phyloP scores from a whole-genome alignment of 2,797 vertebrate genomes.

The Gadopsis bispinosus region DNA sequence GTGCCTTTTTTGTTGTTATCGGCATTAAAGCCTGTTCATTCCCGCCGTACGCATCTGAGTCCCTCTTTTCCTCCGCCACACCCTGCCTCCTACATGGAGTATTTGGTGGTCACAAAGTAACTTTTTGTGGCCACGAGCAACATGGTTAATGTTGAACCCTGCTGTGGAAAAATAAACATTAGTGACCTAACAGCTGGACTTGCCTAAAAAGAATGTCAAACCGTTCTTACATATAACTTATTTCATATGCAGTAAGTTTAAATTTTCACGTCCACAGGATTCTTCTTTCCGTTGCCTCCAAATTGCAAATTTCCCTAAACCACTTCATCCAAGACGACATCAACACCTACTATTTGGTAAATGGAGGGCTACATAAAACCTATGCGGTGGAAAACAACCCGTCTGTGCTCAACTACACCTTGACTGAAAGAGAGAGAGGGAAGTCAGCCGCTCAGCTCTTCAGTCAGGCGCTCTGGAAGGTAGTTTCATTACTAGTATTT shows the following conservation, averaged over 20 bases:
- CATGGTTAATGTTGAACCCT: too few relatives aligned
- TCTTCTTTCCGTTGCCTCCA: slow-evolving; percentile 73
- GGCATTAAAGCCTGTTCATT: too few relatives aligned
- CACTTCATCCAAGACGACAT: slow-evolving; percentile 81
- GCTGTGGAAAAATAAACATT: too few relatives aligned
- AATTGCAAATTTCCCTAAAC: slow-evolving; percentile 80
- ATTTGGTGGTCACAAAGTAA: too few relatives aligned
- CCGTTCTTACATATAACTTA: not conserved
- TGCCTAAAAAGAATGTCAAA: not conserved
- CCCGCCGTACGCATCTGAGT: too few relatives aligned
- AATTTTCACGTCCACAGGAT: slow-evolving; percentile 81
- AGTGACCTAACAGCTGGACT: too few relatives aligned
- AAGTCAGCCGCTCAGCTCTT: slow-evolving; percentile 81
- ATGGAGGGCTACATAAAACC: slow-evolving; percentile 74
- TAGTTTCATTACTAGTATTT: not conserved
- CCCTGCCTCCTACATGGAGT: too few relatives aligned
- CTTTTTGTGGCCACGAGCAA: too few relatives aligned
- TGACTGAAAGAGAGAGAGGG: slow-evolving; percentile 79
- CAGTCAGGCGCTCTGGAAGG: slow-evolving; percentile 81
- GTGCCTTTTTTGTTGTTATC: too few relatives aligned
- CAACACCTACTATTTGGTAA: slow-evolving; percentile 88
- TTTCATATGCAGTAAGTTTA: not conserved
- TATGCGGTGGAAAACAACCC: slow-evolving; percentile 82
- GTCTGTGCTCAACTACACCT: slow-evolving; percentile 81
- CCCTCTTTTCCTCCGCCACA: too few relatives aligned